Percentiles rank a stretch among this genome's conserved stretches.
phyloP scores from a whole-genome alignment of 2,113 vertebrate species.

The Suricata suricatta region DNA sequence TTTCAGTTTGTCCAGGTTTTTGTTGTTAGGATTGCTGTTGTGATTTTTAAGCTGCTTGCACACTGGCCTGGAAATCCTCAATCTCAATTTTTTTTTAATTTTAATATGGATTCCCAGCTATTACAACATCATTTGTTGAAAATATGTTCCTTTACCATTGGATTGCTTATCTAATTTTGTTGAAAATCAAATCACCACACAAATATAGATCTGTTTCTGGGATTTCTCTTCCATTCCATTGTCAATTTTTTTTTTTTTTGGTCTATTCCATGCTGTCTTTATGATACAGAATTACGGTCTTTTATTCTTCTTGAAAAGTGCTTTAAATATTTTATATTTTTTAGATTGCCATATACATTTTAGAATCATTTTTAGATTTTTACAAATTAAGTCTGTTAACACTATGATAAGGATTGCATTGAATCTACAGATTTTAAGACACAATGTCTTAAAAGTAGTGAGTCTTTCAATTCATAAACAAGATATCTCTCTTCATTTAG shows the following conservation, averaged over 20 bases:
- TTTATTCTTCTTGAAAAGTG: neutral
- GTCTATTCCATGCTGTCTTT: neutral
- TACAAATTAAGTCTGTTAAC: neutral
- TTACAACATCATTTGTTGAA: neutral
- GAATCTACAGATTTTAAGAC: neutral
- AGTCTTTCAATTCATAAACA: neutral
- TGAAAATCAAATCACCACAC: neutral
- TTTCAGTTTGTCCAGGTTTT: neutral
- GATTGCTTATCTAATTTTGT: neutral
- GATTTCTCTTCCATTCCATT: neutral
- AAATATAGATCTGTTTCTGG: neutral
- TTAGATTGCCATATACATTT: neutral
- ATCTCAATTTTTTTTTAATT: neutral
- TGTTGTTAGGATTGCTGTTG: neutral
- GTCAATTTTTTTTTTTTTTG: neutral
- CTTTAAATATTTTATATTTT: neutral
- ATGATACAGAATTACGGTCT: neutral
- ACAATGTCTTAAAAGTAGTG: neutral
- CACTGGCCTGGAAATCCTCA: neutral
- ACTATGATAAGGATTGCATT: neutral
- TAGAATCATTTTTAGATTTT: neutral
- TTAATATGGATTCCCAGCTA: neutral
- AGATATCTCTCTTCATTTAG: neutral
- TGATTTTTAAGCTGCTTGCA: neutral
- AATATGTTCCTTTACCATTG: neutral